phyloP scores from a whole-genome alignment of 2,113 vertebrate genomes.

The Gyps fulvus region DNA sequence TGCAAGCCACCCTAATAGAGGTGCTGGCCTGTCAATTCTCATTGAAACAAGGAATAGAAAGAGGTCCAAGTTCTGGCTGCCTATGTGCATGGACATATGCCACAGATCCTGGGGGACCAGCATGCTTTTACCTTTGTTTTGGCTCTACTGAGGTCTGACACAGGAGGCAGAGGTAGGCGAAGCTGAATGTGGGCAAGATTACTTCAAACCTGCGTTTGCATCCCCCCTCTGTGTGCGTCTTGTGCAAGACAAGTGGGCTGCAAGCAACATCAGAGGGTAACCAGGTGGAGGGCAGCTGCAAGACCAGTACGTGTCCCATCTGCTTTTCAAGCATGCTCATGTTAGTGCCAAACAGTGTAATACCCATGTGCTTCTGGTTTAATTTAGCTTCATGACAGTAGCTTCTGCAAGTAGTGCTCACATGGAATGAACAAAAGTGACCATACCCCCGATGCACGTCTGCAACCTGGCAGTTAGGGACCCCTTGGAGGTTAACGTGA shows the following conservation, averaged over 20 bases:
- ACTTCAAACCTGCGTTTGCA: background rate
- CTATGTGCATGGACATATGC: background rate
- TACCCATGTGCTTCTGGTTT: background rate
- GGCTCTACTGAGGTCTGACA: background rate
- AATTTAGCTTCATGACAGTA: background rate
- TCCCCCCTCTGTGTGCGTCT: fast-evolving
- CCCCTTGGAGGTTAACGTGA: background rate
- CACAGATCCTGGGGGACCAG: background rate
- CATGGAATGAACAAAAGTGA: background rate
- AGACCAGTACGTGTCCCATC: background rate
- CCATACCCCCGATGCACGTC: fast-evolving
- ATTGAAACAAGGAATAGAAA: background rate
- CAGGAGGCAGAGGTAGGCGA: background rate
- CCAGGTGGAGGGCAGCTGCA: background rate
- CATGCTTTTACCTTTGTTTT: background rate
- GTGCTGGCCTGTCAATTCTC: background rate
- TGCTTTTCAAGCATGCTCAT: background rate
- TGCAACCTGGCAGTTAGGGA: fast-evolving
- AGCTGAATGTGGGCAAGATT: background rate
- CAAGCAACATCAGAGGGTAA: background rate
- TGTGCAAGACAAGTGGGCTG: background rate
- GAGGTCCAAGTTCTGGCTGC: background rate
- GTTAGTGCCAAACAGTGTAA: background rate
- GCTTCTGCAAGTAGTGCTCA: background rate
- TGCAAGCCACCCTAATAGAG: background rate